Percentiles rank a stretch among this genome's conserved stretches.
phyloP scores from a whole-genome alignment of 1,140 invertebrate species.

The Anadara kagoshimensis region DNA sequence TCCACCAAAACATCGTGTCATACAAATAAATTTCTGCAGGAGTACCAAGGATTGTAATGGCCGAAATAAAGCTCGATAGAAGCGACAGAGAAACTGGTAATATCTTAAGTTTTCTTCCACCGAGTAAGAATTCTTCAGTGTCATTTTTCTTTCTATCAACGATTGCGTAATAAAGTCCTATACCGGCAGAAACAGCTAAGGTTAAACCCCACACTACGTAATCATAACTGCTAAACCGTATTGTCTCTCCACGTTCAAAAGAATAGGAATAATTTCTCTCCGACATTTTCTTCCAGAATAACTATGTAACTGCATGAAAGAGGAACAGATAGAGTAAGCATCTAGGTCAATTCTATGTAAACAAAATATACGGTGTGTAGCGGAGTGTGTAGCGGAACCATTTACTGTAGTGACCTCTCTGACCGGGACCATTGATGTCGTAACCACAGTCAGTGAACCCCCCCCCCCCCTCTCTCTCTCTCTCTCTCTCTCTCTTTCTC shows the following conservation, averaged over 20 bases:
- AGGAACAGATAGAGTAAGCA: no score
- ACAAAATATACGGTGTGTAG: no score
- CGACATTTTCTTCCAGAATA: background rate
- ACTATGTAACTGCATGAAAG: no score
- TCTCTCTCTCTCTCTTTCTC: no score
- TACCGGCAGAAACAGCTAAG: conserved; percentile 74
- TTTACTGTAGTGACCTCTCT: no score
- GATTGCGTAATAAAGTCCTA: conserved; percentile 88
- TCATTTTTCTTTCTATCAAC: conserved; percentile 90
- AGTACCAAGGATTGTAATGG: conserved; percentile 90
- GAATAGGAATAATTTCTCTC: conserved; percentile 41
- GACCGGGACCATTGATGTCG: no score
- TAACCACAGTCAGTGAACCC: no score
- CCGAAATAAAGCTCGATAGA: conserved; percentile 86
- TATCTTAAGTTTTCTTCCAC: conserved; percentile 83
- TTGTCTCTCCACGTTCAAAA: conserved; percentile 45
- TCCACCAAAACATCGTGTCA: conserved; percentile 63
- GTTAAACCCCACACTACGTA: conserved; percentile 54
- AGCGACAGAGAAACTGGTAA: conserved; percentile 66
- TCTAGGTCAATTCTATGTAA: no score
- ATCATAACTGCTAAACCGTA: conserved; percentile 43
- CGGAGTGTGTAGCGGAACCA: no score
- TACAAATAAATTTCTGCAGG: conserved; percentile 87
- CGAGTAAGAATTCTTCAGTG: conserved; percentile 85
- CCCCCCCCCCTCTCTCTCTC: no score